These are phyloP conservation scores for Poecilia picta DNA, from an alignment of 2,797 vertebrate species.

Conservation along the genomic window DNA sequence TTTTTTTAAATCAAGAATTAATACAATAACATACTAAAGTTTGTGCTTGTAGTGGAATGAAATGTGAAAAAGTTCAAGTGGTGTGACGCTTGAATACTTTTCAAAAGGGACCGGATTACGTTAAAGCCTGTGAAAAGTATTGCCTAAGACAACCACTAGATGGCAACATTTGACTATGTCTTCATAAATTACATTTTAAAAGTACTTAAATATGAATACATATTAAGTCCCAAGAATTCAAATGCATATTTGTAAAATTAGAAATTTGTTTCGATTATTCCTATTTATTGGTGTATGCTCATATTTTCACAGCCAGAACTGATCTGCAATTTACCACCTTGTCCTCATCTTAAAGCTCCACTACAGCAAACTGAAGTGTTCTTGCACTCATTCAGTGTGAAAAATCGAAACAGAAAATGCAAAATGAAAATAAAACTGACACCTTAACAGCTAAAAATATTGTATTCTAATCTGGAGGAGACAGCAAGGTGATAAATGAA, in stretches of 20 bases:
- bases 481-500: conserved; percentile 38
- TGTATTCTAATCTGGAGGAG: conserved; percentile 34
- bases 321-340: conserved; percentile 63
- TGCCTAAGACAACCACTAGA: conserved; percentile 70
- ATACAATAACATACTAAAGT: background rate
- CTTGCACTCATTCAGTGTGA: conserved; percentile 37
- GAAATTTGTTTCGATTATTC: conserved; percentile 41
- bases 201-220: background rate
- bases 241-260: conserved; percentile 61
- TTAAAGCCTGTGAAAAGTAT: background rate
- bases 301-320: background rate
- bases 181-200: conserved; percentile 36
- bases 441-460: conserved; percentile 19
- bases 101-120: background rate
- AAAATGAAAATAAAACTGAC: conserved; percentile 22
- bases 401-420: conserved; percentile 52
- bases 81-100: background rate
- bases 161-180: conserved; percentile 76
- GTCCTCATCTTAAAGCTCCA: conserved; percentile 45
- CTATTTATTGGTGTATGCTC: background rate
- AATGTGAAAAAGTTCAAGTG: background rate
- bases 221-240: conserved; percentile 55
- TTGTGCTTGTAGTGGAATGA: background rate
- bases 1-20: background rate
- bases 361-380: conserved; percentile 46